Evolutionary conservation across 2,888 invertebrate genomes (phyloP), one percentile per base, ranked within the genome.

Genomic region (Abrostola tripartita): DNA sequence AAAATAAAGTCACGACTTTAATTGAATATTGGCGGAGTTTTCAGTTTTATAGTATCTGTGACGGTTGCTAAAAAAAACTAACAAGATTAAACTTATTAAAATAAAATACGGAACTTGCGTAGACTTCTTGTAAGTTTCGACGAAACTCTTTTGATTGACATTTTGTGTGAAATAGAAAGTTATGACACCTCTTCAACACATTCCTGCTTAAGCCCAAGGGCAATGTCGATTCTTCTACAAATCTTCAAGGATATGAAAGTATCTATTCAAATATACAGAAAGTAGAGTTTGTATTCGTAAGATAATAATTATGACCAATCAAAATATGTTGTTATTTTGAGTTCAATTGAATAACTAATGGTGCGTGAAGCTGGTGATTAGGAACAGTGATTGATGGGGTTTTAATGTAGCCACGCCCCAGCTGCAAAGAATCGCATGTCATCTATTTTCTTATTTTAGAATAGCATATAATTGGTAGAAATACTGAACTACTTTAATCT

Each of bases 381-480:
- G 24, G 40, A 38, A 52, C n/a, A 52, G 54, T 76, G 76, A 72
- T 76, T 72, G 73, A 76, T 72, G 36, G 40, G 9, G 36, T 50
- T 59, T 61, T 71, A 65, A 71, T 47, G 7, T 8, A 47, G 14
- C 51, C 44, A 58, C 57, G 49, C 57, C 61, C 38, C 44, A 52
- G 44, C 38, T 53, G 52, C 44, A 56, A 76, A 76, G 71, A 76
- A 42, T n/a, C n/a, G 36, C 51, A 14, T 5, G 67, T 72, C 76
- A 72, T 50, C 40, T 40, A 7, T 9, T 56, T 35, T 53, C 52
- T n/a, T n/a, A n/a, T n/a, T n/a, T n/a, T n/a, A n/a, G n/a, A n/a
- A n/a, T n/a, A n/a, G n/a, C n/a, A n/a, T n/a, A n/a, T n/a, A n/a
- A n/a, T n/a, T n/a, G n/a, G n/a, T n/a, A n/a, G n/a, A n/a, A n/a